Conservation (phyloP, 2,797 vertebrate species). For the Heterohyrax brucei region DNA sequence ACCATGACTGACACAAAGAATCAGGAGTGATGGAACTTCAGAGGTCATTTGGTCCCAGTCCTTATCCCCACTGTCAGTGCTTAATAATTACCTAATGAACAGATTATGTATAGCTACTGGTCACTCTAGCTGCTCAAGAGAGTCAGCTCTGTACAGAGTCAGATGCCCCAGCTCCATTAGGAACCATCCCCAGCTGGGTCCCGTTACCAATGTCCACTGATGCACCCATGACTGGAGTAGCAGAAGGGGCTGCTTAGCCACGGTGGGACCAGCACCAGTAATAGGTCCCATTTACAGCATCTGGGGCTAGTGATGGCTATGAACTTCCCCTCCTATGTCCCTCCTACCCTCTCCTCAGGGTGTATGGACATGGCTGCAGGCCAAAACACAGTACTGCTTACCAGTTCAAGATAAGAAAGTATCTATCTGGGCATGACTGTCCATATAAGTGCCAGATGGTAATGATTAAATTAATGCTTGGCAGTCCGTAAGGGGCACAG, state of each 20-base stretch:
- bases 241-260: not conserved
- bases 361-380: constrained; percentile 51
- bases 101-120: not conserved
- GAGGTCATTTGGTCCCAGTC: constrained; percentile 1
- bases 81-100: constrained; percentile 54
- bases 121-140: constrained; percentile 36
- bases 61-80: constrained; percentile 14
- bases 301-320: not conserved
- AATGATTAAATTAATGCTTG: constrained; percentile 87
- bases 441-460: constrained; percentile 81
- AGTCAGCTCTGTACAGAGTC: constrained; percentile 12
- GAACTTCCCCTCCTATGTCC: not conserved
- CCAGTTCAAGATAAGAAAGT: constrained; percentile 75
- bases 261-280: not conserved
- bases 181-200: not conserved
- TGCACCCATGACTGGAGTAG: not conserved
- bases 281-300: constrained; percentile 44
- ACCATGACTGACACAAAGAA: constrained; percentile 27
- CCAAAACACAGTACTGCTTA: constrained; percentile 66
- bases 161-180: constrained; percentile 25
- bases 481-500: constrained; percentile 83
- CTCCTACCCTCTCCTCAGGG: not conserved
- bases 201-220: constrained; percentile 42
- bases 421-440: constrained; percentile 71
- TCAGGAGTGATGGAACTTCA: constrained; percentile 19